phyloP scores from a whole-genome alignment of 1,140 invertebrate genomes.

The Temnothorax longispinosus region DNA sequence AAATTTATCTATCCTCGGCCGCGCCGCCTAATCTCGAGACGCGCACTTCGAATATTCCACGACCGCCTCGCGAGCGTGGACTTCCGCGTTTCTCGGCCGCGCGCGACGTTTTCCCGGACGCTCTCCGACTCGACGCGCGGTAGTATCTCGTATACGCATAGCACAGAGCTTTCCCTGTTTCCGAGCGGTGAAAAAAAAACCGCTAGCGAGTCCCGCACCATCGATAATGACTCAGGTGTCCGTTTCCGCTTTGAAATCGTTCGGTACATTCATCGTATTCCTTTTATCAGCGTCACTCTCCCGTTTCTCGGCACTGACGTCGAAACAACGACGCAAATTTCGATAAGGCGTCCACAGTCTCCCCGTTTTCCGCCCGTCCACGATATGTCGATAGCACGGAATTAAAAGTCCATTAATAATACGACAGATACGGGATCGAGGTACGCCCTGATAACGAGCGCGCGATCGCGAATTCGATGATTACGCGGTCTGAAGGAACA shows the following conservation, averaged over 20 bases:
- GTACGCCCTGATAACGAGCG: not conserved
- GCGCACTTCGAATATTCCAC: constrained; percentile 10
- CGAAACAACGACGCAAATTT: constrained; percentile 14
- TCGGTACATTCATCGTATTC: not conserved
- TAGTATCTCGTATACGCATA: not conserved
- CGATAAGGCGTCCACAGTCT: constrained; percentile 8
- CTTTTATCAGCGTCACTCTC: not conserved
- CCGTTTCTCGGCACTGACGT: not conserved
- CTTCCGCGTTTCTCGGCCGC: constrained; percentile 47
- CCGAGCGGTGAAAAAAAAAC: not conserved
- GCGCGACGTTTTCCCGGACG: not conserved
- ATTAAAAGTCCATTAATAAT: constrained; percentile 39
- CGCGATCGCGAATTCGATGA: not conserved
- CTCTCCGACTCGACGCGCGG: not conserved
- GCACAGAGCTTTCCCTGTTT: constrained; percentile 30
- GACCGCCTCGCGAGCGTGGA: not conserved
- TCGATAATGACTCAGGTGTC: constrained; percentile 18
- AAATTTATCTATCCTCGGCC: not conserved
- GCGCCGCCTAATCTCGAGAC: not conserved
- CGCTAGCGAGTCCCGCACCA: constrained; percentile 10
- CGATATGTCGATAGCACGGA: constrained; percentile 16
- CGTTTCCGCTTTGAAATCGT: not conserved
- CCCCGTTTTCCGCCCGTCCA: not conserved
- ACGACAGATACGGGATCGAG: constrained; percentile 7
- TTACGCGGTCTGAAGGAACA: constrained; percentile 24